Conservation (phyloP, 35 echinoderm and acorn worm species). For the Diadema setosum region DNA sequence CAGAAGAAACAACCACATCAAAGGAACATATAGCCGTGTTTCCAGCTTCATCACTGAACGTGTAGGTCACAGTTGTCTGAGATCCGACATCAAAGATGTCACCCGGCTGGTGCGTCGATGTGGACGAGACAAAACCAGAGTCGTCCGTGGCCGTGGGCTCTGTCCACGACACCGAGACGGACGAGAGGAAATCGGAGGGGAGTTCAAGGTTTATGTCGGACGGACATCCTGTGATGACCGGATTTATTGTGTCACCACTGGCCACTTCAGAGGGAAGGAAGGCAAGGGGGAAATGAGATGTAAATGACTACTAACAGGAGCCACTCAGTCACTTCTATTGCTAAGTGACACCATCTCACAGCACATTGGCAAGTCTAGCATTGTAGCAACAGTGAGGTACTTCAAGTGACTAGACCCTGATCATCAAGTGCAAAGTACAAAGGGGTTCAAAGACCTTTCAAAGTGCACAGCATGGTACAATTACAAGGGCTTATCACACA, state of each 20-base stretch:
- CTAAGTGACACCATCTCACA: too few species aligned
- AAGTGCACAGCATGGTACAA: too few species aligned
- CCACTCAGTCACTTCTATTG: too few species aligned
- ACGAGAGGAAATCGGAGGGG: neutral
- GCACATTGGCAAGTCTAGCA: too few species aligned
- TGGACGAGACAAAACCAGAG: slow-evolving; percentile 10
- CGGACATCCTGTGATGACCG: neutral
- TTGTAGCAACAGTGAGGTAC: too few species aligned
- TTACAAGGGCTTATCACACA: too few species aligned
- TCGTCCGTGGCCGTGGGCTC: slow-evolving; percentile 57
- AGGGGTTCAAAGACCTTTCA: too few species aligned
- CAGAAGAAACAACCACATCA: neutral
- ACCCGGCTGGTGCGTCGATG: slow-evolving; percentile 22
- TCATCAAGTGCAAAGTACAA: too few species aligned
- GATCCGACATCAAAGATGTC: slow-evolving; percentile 39
- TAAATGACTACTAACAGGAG: too few species aligned
- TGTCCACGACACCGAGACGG: slow-evolving; percentile 35
- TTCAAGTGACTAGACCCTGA: too few species aligned
- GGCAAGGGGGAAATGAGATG: too few species aligned
- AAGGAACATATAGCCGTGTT: neutral
- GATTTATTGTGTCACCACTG: neutral
- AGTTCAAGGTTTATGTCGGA: neutral
- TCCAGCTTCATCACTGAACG: slow-evolving; percentile 43
- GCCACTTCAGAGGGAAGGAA: neutral
- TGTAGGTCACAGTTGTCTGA: slow-evolving; percentile 35